These are phyloP conservation scores for Synergus umbraculus DNA, from an alignment of 2,888 invertebrate species.

Conservation along the genomic window DNA sequence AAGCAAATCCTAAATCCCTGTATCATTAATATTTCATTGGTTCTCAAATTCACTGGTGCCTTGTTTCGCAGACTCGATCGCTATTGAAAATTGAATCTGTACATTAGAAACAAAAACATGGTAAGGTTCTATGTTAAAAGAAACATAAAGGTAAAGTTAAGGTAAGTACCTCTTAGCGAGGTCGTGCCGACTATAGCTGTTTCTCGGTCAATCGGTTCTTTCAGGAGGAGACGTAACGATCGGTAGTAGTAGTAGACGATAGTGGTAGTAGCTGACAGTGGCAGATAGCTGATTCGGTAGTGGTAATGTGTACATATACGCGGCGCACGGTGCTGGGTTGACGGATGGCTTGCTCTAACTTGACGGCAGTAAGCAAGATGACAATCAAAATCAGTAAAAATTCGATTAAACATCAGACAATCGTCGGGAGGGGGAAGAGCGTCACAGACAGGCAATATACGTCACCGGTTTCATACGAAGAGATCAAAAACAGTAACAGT, in stretches of 20 bases:
- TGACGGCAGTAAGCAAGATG: conserved; percentile 71
- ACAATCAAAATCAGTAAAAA: conserved; percentile 57
- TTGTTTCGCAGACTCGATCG: conserved; percentile 7
- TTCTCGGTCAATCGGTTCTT: conserved; percentile 70
- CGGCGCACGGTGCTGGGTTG: conserved; percentile 75
- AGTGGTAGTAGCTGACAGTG: conserved; percentile 68
- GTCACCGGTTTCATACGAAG: not conserved
- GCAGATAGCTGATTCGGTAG: conserved; percentile 74
- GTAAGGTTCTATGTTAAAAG: conserved; percentile 52
- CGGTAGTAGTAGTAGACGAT: conserved; percentile 72
- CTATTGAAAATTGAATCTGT: conserved; percentile 14
- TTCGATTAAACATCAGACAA: conserved; percentile 44
- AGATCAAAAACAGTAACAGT: conserved; percentile 8
- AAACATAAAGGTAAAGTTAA: conserved; percentile 66
- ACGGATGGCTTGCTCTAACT: conserved; percentile 75
- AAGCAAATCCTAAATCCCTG: not conserved
- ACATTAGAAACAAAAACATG: conserved; percentile 42
- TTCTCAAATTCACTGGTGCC: conserved; percentile 6
- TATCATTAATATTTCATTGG: conserved; percentile 25
- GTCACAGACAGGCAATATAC: conserved; percentile 27
- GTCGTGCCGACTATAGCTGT: conserved; percentile 74
- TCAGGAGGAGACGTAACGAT: conserved; percentile 75
- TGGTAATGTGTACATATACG: conserved; percentile 76
- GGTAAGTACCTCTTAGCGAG: conserved; percentile 76
- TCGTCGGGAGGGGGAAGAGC: conserved; percentile 26